phyloP scores from a whole-genome alignment of 1,140 invertebrate species.

The Pseudoatta argentina region DNA sequence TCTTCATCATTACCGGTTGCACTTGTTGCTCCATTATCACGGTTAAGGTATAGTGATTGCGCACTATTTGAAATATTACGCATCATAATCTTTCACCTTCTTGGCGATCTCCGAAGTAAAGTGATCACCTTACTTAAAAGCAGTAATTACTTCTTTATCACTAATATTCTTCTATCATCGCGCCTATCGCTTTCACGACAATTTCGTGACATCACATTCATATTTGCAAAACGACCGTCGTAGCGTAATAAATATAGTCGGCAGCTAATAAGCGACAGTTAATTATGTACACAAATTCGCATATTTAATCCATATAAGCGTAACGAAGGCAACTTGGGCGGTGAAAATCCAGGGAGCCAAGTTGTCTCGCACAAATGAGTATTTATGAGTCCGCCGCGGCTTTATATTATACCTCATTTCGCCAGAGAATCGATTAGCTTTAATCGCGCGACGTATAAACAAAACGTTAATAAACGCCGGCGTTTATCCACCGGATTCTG shows the following conservation, averaged over 20 bases:
- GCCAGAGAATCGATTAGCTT: constrained; percentile 79
- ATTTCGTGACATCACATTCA: constrained; percentile 17
- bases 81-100: constrained; percentile 3
- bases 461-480: constrained; percentile 76
- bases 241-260: constrained; percentile 66
- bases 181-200: constrained; percentile 2
- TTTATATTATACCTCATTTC: constrained; percentile 81
- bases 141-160: constrained; percentile 30
- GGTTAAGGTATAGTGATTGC: constrained; percentile 17
- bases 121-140: constrained; percentile 25
- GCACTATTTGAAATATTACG: constrained; percentile 24
- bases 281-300: constrained; percentile 72
- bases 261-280: constrained; percentile 61
- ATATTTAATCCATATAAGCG: constrained; percentile 69
- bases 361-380: constrained; percentile 81
- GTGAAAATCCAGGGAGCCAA: constrained; percentile 42
- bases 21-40: constrained; percentile 33
- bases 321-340: constrained; percentile 81
- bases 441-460: constrained; percentile 80
- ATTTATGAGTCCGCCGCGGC: constrained; percentile 79
- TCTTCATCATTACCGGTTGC: neutral
- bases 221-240: neutral
- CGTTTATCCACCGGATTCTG: constrained; percentile 29
- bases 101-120: constrained; percentile 10
- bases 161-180: constrained; percentile 24